A percentile compares a stretch with the other conserved stretches of the same genome.
Evolutionary conservation across 2,888 invertebrate genomes (phyloP).

Genomic region (Notocelia uddmanniana): DNA sequence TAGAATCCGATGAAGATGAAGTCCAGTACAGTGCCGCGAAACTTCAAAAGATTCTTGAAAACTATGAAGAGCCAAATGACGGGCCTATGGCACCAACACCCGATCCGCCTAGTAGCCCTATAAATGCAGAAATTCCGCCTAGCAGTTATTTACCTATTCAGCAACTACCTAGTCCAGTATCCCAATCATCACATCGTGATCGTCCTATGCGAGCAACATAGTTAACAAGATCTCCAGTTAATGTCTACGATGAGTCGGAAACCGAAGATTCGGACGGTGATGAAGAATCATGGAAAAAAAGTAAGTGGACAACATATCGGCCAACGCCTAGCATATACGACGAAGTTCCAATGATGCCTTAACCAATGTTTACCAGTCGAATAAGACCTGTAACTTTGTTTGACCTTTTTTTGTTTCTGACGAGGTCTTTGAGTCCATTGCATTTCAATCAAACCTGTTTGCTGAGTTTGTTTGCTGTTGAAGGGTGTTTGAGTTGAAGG

Average conservation of each 20-base stretch:
- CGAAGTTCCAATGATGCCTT: constrained; percentile 25
- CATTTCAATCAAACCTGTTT: constrained; percentile 38
- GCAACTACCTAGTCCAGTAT: neutral
- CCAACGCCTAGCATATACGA: neutral
- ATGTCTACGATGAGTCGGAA: constrained; percentile 25
- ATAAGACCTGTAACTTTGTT: constrained; percentile 11
- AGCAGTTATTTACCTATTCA: constrained; percentile 5
- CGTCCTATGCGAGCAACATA: no score
- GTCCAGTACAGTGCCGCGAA: constrained; percentile 33
- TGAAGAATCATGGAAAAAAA: constrained; percentile 33
- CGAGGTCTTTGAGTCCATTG: constrained; percentile 29
- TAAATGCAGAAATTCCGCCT: constrained; percentile 6
- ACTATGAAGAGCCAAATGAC: constrained; percentile 29
- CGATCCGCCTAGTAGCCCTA: constrained; percentile 21
- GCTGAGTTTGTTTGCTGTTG: no score
- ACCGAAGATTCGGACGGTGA: constrained; percentile 46
- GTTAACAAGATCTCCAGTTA: neutral
- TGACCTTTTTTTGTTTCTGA: neutral
- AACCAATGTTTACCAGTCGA: constrained; percentile 25
- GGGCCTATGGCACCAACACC: constrained; percentile 27
- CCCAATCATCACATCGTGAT: no score
- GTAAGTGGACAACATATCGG: no score
- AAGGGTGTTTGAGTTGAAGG: constrained; percentile 37
- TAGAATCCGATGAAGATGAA: constrained; percentile 33
- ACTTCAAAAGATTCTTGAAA: constrained; percentile 26